Conservation (phyloP, 2,888 invertebrate species). For the Eledona agricola region DNA sequence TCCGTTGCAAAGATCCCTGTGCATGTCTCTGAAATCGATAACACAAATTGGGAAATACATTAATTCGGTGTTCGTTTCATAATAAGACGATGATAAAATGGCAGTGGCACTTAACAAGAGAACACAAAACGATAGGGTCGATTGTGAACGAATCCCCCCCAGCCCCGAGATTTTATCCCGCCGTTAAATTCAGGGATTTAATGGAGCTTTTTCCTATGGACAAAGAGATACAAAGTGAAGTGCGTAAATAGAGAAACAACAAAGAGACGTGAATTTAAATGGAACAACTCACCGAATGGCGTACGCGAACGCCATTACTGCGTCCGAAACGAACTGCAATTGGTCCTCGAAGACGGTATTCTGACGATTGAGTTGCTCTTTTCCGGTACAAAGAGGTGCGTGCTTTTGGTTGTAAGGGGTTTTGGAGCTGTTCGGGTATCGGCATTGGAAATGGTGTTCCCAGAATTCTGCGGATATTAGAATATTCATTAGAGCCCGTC, state of each 20-base stretch:
- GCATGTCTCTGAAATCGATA: constrained; percentile 85
- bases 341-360: constrained; percentile 92
- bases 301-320: constrained; percentile 93
- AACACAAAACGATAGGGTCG: neutral
- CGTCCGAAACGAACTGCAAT: constrained; percentile 95
- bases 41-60: too few relatives aligned
- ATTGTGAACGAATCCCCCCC: neutral
- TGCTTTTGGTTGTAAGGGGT: constrained; percentile 86
- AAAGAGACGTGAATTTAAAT: constrained; percentile 5
- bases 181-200: constrained; percentile 20
- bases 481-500: too few relatives aligned
- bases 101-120: too few relatives aligned
- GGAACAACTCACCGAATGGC: constrained; percentile 73
- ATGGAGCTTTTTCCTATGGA: constrained; percentile 13
- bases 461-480: constrained; percentile 97
- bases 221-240: constrained; percentile 23
- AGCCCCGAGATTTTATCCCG: constrained; percentile 19
- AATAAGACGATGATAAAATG: too few relatives aligned
- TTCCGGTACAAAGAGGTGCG: constrained; percentile 76
- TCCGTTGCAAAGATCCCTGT: constrained; percentile 79
- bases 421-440: constrained; percentile 79
- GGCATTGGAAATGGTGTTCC: constrained; percentile 93
- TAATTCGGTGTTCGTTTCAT: too few relatives aligned
- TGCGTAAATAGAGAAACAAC: constrained; percentile 24
- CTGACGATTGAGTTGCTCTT: constrained; percentile 76